Evolutionary conservation across 1,140 invertebrate species (phyloP), one percentile per base, ranked within the genome.

Genomic region (Proales similis): DNA sequence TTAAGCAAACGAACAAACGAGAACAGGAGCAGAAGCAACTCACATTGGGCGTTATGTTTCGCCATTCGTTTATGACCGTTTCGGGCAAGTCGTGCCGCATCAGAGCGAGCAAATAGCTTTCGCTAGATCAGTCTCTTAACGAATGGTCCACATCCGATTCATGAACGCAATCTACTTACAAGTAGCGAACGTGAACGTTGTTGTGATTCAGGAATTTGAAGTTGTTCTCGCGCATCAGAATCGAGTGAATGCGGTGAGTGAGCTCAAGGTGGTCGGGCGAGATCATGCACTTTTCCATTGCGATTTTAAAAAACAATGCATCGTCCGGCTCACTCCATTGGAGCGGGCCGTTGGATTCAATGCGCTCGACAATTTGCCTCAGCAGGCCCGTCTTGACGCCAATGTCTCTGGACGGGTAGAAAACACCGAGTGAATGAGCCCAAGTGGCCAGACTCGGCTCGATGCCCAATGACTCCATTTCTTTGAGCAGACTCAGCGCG

Each of bases 31-130:
- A 14, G 11, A 42, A 29, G 3, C 38, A 36, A 20, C 20, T 57
- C 45, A 57, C 51, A 42, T 57, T 42, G 11, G 51, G 51, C 20
- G 51, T 57, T 24, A 57, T 29, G 20, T n/a, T 42, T 39, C 51
- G 24, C 51, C 51, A 57, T 57, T 57, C 22, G 20, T 57, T 12
- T 19, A 57, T 57, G 11, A 57, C 51, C 39, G 27, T 57, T 30
- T 57, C 51, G 17, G 33, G 19, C 20, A 26, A 9, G 22, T 57
- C 51, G 24, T 42, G 32, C 32, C 45, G 39, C 7, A 57, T 57
- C 4, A 57, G 27, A 12, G 22, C 22, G 9, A 3, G 17, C 38
- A 57, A 39, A 57, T 57, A 57, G 4, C 7, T 20, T 57, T 57
- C 51, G 45, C 51, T 57, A 29, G 17, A 42, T 39, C 14, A 53